A percentile compares a stretch with the other conserved stretches of the same genome.
These are phyloP conservation scores for Mobula hypostoma DNA, from an alignment of 2,113 vertebrate species.

Conservation along the genomic window DNA sequence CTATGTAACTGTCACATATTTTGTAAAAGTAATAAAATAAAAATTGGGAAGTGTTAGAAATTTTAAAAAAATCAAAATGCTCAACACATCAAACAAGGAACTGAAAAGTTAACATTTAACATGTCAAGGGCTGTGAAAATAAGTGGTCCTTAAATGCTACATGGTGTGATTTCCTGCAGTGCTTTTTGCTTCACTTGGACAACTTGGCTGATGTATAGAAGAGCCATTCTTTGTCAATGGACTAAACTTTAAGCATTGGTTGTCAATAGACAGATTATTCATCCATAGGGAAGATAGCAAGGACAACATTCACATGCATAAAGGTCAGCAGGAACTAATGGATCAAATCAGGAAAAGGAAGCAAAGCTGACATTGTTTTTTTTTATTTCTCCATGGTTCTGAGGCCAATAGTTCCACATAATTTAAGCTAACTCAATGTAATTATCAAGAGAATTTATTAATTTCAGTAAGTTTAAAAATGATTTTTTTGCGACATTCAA, in stretches of 20 bases:
- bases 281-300: not conserved
- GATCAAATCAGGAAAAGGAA: not conserved
- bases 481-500: not conserved
- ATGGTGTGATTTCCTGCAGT: not conserved
- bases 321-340: not conserved
- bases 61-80: not conserved
- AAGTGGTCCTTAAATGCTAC: not conserved
- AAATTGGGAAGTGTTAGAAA: not conserved
- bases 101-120: not conserved
- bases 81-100: not conserved
- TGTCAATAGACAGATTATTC: not conserved
- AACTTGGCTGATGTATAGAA: not conserved
- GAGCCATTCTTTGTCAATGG: not conserved
- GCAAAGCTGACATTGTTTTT: not conserved
- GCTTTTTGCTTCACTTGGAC: not conserved
- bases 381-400: not conserved
- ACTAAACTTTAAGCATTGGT: not conserved
- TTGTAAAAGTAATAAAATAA: not conserved
- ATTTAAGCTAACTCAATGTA: not conserved
- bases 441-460: not conserved
- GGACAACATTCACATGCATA: not conserved
- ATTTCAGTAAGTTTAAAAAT: not conserved
- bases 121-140: too few relatives aligned
- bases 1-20: not conserved
- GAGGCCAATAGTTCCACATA: not conserved